Base-by-base conservation (phyloP, 2,888 invertebrate genomes). In the Yponomeuta cagnagella region DNA sequence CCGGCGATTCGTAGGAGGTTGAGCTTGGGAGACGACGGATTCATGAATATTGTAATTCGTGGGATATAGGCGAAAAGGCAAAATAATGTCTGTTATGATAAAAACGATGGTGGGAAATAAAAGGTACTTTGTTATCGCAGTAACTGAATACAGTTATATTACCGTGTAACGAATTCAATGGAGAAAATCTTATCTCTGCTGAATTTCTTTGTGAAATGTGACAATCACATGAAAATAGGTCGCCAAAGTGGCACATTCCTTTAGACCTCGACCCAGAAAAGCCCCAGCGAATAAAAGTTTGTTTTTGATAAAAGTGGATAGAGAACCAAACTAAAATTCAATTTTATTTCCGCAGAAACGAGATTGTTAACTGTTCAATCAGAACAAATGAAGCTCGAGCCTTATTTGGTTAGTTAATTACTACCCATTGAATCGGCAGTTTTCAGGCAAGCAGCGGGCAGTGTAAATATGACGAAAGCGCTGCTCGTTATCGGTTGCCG, bases 391-490 rank as follows among this genome's bases (percentile, higher is more conserved):
- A 15, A 58, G 52, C 52, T 15, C 52, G 52, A 58, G 52, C 1
- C 15, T 58, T 58, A 58, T 58, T 58, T 58, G 12, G 52, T 58
- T 58, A 58, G 52, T 58, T 58, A 58, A 58, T 58, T 9, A 15
- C 52, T 58, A 12, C 2, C 52, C 15, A 58, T 58, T 12, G 52
- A 58, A 15, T 58, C 52, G 52, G 15, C 52, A 58, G 52, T 58
- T 58, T 58, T 58, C 52, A 58, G 52, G 52, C 52, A 23, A 12
- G 52, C 52, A 52, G 5, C 15, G 52, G 52, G 52, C 52, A 58
- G 52, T 64, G 67, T 43, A 67, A 67, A 67, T 43, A 67, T 48
- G 48, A 67, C 67, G 67, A 37, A 67, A 67, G 67, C 43, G 43
- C 43, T 43, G 43, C 23, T 65, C 30, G 30, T 65, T 30, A 33